Conservation (phyloP, 2,113 vertebrate genomes). For the Diadophis punctatus region DNA sequence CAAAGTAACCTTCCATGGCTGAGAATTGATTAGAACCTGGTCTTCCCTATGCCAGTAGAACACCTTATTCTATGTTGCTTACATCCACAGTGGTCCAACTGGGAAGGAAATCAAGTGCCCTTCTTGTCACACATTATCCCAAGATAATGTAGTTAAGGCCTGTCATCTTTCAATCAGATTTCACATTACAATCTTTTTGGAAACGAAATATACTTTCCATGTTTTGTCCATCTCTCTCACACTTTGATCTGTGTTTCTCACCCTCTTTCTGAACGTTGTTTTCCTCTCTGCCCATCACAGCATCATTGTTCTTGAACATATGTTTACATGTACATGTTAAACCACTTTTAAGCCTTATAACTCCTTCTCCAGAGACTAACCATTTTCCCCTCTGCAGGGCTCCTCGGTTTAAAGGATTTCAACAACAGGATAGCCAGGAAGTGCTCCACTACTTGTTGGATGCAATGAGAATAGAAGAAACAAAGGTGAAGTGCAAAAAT, state of each 20-base stretch:
- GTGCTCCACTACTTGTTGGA: slow-evolving; percentile 93
- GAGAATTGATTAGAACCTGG: background rate
- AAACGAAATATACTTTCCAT: background rate
- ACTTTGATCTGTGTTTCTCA: background rate
- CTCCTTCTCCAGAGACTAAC: background rate
- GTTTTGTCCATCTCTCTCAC: background rate
- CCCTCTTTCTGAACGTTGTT: background rate
- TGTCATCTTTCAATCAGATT: background rate
- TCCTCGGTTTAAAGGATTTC: slow-evolving; percentile 95
- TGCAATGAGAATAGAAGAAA: slow-evolving; percentile 93
- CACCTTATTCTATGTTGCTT: background rate
- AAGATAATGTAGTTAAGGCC: background rate
- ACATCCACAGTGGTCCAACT: background rate
- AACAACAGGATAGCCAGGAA: slow-evolving; percentile 98
- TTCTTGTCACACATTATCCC: background rate
- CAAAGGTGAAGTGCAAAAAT: slow-evolving; percentile 76
- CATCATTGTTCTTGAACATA: background rate
- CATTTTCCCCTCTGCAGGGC: slow-evolving; percentile 69
- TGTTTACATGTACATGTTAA: background rate
- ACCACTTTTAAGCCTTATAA: background rate
- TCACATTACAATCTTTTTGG: background rate
- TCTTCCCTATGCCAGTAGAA: background rate
- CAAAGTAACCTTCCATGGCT: background rate
- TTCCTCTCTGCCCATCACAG: background rate
- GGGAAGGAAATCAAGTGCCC: background rate